Base-by-base conservation (phyloP, 2,888 invertebrate genomes). In the Noctuana brunneofusca region DNA sequence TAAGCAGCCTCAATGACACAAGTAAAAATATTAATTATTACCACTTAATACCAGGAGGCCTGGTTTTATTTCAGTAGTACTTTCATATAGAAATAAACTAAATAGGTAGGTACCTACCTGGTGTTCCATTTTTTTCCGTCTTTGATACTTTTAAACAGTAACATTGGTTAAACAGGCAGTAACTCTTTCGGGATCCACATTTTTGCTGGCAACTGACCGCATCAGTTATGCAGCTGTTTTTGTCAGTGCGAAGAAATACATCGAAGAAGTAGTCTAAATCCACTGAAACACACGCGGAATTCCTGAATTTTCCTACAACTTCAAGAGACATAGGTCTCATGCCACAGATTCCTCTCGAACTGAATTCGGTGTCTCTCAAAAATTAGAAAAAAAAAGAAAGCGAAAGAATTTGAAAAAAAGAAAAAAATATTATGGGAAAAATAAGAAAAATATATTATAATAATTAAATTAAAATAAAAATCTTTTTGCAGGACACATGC, bases 181-280 rank as follows among this genome's bases (percentile, higher is more conserved):
- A 0, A 1, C 66, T 65, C 0, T 58, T 48, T 11, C 63, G 53
- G 3, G 46, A 18, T 0, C 58, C 64, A 18, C 75, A 74, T 55
- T 68, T 65, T 5, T 65, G 9, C 20, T 66, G 67, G 58, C 75
- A 75, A 4, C 64, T 38, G 0, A 66, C 12, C 12, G 11, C 12
- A 1, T 22, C 48, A 22, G 12, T n/a, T 12, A 1, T 16, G 6
- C 48, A 48, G 12, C n/a, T 48, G 5, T 11, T 9, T 12, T 68
- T 58, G 0, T 64, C 53, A 5, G 63, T 11, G 63, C 24, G 41
- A 70, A 71, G 6, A 27, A 11, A 20, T 53, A 12, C 20, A 43
- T 18, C 16, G 66, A 63, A 69, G 65, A 68, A 70, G 59, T 74
- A 75, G 59, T 76, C 75, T 0, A 58, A 41, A 24, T 65, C 66